These are phyloP conservation scores for Drosophila birchii DNA, from an alignment of 2,888 invertebrate species.

Conservation along the genomic window DNA sequence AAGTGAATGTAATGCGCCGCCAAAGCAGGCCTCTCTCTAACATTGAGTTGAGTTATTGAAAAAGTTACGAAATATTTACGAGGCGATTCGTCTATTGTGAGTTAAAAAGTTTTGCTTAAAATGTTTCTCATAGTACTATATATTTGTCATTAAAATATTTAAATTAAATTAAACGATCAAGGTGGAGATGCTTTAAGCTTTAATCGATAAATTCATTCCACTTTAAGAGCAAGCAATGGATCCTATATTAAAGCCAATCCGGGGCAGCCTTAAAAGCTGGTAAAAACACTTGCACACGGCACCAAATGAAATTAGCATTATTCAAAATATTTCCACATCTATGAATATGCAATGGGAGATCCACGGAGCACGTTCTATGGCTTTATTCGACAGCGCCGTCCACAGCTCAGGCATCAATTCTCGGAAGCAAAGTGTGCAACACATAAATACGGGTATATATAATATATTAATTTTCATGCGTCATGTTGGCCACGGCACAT, in stretches of 20 bases:
- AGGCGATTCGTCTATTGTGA: slow-evolving; percentile 2
- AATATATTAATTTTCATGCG: slow-evolving; percentile 65
- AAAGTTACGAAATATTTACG: slow-evolving; percentile 50
- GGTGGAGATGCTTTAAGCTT: neutral
- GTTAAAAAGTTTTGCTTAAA: neutral
- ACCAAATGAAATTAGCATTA: slow-evolving; percentile 69
- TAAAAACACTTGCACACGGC: slow-evolving; percentile 8
- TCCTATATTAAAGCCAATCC: neutral
- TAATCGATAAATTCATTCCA: neutral
- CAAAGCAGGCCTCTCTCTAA: slow-evolving; percentile 28
- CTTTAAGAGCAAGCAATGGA: neutral
- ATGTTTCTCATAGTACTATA: neutral
- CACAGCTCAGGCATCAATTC: slow-evolving; percentile 23
- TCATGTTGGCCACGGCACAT: slow-evolving; percentile 63
- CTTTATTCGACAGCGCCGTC: slow-evolving; percentile 51
- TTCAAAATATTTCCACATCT: slow-evolving; percentile 58
- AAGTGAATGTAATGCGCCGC: slow-evolving; percentile 69
- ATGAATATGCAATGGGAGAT: slow-evolving; percentile 67
- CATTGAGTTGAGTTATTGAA: slow-evolving; percentile 64
- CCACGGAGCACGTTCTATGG: slow-evolving; percentile 34
- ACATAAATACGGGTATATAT: slow-evolving; percentile 18
- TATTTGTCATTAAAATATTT: slow-evolving; percentile 10
- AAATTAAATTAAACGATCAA: neutral
- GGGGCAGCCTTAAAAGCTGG: slow-evolving; percentile 15
- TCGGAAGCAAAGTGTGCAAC: slow-evolving; percentile 12